These are phyloP conservation scores for Mythimna pallens DNA, from an alignment of 2,888 invertebrate species.

Conservation along the genomic window DNA sequence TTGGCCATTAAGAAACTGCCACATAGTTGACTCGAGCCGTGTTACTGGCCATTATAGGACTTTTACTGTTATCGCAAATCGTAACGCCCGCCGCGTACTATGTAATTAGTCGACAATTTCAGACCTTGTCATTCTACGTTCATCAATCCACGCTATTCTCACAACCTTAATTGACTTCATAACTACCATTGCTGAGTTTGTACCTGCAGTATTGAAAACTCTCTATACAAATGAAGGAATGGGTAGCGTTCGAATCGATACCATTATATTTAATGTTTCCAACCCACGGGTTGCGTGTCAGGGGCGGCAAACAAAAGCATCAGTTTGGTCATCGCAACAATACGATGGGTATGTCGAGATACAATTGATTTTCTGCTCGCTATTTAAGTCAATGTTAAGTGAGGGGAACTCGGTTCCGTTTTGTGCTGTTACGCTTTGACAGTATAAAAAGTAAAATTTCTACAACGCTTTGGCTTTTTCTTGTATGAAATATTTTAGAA, in stretches of 20 bases:
- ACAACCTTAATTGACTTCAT: conserved; percentile 16
- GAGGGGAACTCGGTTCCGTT: conserved; percentile 67
- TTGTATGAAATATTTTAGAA: background rate
- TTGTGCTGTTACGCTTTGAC: conserved; percentile 36
- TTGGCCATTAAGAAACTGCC: conserved; percentile 81
- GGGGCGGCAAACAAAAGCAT: conserved; percentile 77
- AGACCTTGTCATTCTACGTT: conserved; percentile 69
- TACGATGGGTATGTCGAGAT: conserved; percentile 78
- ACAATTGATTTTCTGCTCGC: conserved; percentile 81
- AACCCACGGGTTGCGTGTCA: conserved; percentile 71
- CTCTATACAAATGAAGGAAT: conserved; percentile 58
- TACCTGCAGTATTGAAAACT: background rate
- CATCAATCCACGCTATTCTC: conserved; percentile 50
- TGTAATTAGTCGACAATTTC: conserved; percentile 86
- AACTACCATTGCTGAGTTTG: conserved; percentile 58
- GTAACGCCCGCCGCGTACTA: conserved; percentile 80
- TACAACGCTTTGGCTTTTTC: background rate
- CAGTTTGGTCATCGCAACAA: conserved; percentile 78
- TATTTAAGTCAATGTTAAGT: conserved; percentile 73
- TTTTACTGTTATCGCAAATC: conserved; percentile 89
- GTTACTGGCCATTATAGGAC: conserved; percentile 82
- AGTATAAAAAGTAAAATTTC: conserved; percentile 31
- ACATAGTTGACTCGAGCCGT: conserved; percentile 83
- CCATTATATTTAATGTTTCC: conserved; percentile 19
- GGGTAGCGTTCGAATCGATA: conserved; percentile 42